Conservation (phyloP, 2,113 vertebrate genomes). For the Plectropomus leopardus region DNA sequence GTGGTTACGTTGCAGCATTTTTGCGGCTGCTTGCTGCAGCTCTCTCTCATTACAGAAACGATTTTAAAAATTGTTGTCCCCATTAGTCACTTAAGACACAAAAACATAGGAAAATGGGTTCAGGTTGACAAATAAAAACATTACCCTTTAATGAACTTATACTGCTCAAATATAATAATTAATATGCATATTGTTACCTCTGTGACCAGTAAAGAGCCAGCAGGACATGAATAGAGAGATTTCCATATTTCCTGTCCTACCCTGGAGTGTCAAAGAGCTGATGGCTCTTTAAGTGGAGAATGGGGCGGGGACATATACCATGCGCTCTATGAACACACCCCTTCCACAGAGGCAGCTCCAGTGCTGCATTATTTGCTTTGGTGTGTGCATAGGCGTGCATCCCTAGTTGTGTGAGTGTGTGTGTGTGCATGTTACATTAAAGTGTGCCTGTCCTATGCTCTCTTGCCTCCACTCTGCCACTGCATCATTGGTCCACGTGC, state of each 20-base stretch:
- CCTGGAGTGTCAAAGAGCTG: conserved; percentile 1
- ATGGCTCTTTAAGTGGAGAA: conserved; percentile 65
- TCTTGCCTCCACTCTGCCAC: conserved; percentile 50
- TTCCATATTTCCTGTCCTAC: neutral
- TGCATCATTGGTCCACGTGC: conserved; percentile 81
- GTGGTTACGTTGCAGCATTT: too few relatives aligned
- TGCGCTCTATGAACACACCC: conserved; percentile 60
- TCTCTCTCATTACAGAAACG: too few relatives aligned
- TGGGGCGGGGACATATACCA: conserved; percentile 54
- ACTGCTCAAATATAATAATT: neutral
- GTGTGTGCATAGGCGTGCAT: conserved; percentile 29
- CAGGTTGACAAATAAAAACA: too few relatives aligned
- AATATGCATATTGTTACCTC: neutral
- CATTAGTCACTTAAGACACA: too few relatives aligned
- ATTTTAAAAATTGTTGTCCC: too few relatives aligned
- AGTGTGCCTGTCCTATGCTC: conserved; percentile 20
- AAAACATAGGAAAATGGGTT: too few relatives aligned
- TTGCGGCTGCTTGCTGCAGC: too few relatives aligned
- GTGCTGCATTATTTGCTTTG: conserved; percentile 53
- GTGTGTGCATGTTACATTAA: conserved; percentile 24
- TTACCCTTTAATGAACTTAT: neutral
- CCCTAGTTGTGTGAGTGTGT: neutral
- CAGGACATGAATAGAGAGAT: conserved; percentile 1
- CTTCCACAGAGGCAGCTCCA: conserved; percentile 26
- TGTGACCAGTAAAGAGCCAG: neutral